Evolutionary conservation across 1,140 invertebrate genomes (phyloP), one percentile per base, ranked within the genome.

Genomic region (Teleopsis dalmanni): DNA sequence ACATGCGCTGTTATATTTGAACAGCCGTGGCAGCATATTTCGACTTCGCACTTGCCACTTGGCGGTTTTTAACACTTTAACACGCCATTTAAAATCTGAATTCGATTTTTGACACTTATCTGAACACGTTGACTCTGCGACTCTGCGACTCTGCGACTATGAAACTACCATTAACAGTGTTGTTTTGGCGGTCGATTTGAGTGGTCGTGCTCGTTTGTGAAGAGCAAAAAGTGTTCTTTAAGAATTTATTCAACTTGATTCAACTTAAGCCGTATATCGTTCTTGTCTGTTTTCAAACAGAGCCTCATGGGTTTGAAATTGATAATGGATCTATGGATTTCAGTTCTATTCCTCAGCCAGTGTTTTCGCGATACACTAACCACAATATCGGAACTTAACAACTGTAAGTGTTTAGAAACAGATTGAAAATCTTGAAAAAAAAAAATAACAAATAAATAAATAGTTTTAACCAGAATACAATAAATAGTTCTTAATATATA

Each of bases 311-410:
- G 14, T 27, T 31, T 13, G 14, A 13, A 19, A 44, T n/a, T 10
- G 19, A 22, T 18, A 18, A 44, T 44, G 42, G 22, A 33, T 27
- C 18, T 35, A n/a, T 35, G 29, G 4, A 3, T 14, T 13, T 4
- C 6, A 25, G 8, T 47, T 27, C 11, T 37, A 26, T 16, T 47
- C 18, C 14, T 25, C 26, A 25, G 34, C n/a, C 31, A 47, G 19
- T 14, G 27, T 10, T 13, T 48, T 23, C 18, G 25, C 16, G 14
- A n/a, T 10, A 18, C 33, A 10, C 6, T 52, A 2, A 33, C 50
- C 27, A 52, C 50, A 26, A 47, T 52, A 43, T 36, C 50, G 50
- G 50, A 52, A 44, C 37, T 52, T 27, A 52, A 52, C 48, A 52
- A 52, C 29, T 52, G 50, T 52, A 48, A 52, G 50, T 47, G 31